phyloP scores from a whole-genome alignment of 2,797 vertebrate species.

The Phrynocephalus guinanensis region DNA sequence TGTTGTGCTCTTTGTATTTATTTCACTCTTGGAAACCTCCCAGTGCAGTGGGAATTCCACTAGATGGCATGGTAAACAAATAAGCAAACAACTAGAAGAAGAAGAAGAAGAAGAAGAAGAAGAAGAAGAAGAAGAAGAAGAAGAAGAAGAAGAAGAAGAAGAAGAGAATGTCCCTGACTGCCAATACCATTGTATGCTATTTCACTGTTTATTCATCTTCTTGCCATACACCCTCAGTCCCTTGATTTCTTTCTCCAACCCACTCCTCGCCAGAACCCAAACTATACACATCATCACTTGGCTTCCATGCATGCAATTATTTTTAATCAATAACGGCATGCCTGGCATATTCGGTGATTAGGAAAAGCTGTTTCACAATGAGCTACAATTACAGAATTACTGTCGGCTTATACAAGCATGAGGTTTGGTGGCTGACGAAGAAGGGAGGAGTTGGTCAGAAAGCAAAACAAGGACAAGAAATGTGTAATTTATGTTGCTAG shows the following conservation, averaged over 20 bases:
- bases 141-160: too few relatives aligned
- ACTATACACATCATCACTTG: background rate
- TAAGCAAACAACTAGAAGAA: too few relatives aligned
- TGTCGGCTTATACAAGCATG: slow-evolving; percentile 37
- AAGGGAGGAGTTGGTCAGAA: background rate
- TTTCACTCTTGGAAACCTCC: too few relatives aligned
- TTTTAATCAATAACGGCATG: slow-evolving; percentile 41
- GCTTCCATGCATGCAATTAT: fast-evolving
- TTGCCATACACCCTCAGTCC: background rate
- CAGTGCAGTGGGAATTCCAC: too few relatives aligned
- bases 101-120: too few relatives aligned
- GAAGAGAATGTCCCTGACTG: too few relatives aligned
- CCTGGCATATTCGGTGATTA: slow-evolving; percentile 49
- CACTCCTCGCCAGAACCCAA: slow-evolving; percentile 36
- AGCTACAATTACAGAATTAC: slow-evolving; percentile 44
- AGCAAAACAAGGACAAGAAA: slow-evolving; percentile 53
- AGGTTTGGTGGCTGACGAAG: background rate
- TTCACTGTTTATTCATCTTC: background rate
- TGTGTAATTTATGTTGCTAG: slow-evolving; percentile 60
- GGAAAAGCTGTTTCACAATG: slow-evolving; percentile 65
- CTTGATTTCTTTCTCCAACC: background rate
- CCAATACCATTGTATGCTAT: background rate
- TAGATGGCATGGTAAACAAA: too few relatives aligned
- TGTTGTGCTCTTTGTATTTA: too few relatives aligned
- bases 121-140: background rate